Percentiles rank a stretch among this genome's conserved stretches.
phyloP scores from a whole-genome alignment of 2,888 invertebrate species.

The Mycalesis mineus region DNA sequence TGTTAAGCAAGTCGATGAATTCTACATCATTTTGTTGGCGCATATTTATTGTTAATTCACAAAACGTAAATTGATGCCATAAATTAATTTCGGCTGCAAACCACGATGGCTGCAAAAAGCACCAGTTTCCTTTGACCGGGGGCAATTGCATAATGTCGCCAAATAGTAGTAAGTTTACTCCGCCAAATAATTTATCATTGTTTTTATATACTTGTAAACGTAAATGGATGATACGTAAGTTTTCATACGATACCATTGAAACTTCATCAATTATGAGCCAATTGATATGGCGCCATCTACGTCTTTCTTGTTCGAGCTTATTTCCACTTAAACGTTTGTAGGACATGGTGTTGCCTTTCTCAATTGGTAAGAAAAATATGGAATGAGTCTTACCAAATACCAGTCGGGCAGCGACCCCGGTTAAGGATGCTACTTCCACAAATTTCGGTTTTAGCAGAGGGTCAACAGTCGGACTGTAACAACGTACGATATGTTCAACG shows the following conservation, averaged over 20 bases:
- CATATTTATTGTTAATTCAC: constrained; percentile 42
- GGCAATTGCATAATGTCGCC: constrained; percentile 38
- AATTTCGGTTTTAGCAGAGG: neutral
- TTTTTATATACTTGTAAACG: constrained; percentile 31
- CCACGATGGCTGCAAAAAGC: constrained; percentile 28
- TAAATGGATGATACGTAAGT: constrained; percentile 32
- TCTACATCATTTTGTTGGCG: constrained; percentile 36
- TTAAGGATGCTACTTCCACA: neutral
- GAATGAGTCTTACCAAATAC: neutral
- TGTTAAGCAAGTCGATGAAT: constrained; percentile 36
- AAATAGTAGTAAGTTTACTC: constrained; percentile 30
- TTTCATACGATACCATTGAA: constrained; percentile 28
- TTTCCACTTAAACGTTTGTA: neutral
- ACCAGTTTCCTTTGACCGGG: constrained; percentile 37
- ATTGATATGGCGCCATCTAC: neutral
- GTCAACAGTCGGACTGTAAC: neutral
- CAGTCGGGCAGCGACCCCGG: neutral
- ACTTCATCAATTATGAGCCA: neutral
- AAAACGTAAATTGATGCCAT: constrained; percentile 36
- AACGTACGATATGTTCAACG: neutral
- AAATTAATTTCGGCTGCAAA: constrained; percentile 33
- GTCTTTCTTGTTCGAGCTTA: neutral
- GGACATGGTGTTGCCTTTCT: neutral
- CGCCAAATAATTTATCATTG: constrained; percentile 30
- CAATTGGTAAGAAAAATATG: neutral